These are phyloP conservation scores for Rallus limicola DNA, from an alignment of 2,113 vertebrate species.

Conservation along the genomic window DNA sequence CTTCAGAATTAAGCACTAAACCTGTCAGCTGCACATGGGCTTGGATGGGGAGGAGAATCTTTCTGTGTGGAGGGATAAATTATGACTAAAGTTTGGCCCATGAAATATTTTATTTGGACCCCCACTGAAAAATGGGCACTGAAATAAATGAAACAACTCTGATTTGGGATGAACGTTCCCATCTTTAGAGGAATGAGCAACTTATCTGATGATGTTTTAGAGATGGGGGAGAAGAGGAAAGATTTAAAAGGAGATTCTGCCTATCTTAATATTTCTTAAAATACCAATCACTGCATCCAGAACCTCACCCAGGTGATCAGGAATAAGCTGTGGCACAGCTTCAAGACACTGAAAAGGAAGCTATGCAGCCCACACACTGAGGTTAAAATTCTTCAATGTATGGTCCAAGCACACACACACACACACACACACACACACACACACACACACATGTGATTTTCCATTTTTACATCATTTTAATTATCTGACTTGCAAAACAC, in stretches of 20 bases:
- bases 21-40: background rate
- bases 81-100: background rate
- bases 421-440: background rate
- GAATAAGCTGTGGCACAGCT: background rate
- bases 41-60: background rate
- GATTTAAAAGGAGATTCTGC: background rate
- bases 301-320: background rate
- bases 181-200: background rate
- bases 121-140: background rate
- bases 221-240: background rate
- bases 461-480: constrained; percentile 1
- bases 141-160: background rate
- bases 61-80: background rate
- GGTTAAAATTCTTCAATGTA: background rate
- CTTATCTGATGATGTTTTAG: background rate
- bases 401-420: background rate
- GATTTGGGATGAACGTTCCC: background rate
- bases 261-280: background rate
- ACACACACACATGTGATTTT: background rate
- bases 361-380: background rate
- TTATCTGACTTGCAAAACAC: constrained; percentile 26
- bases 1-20: background rate
- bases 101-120: background rate
- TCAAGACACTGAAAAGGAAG: background rate
- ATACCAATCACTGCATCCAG: background rate